A percentile compares a stretch with the other conserved stretches of the same genome.
These are phyloP conservation scores for Lutjanus erythropterus DNA, from an alignment of 2,113 vertebrate species.

Conservation along the genomic window DNA sequence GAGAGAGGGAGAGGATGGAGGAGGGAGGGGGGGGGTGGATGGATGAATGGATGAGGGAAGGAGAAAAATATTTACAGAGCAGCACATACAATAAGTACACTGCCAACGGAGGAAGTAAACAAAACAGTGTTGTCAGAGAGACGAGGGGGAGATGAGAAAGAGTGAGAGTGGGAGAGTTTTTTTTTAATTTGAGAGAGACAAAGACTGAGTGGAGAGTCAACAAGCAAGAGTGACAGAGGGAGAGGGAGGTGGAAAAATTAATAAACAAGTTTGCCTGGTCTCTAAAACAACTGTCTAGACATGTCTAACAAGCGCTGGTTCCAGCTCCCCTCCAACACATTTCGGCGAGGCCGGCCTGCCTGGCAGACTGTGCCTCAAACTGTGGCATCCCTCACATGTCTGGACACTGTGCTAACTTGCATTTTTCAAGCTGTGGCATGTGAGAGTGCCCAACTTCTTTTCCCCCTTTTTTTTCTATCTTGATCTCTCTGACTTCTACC, in stretches of 20 bases:
- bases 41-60: conserved; percentile 66
- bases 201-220: conserved; percentile 38
- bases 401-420: conserved; percentile 48
- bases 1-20: conserved; percentile 55
- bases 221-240: conserved; percentile 28
- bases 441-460: conserved; percentile 27
- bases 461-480: not conserved
- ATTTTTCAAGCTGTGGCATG: conserved; percentile 68
- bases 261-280: conserved; percentile 73
- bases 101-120: conserved; percentile 57
- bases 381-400: conserved; percentile 56
- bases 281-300: conserved; percentile 76
- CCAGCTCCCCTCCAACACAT: conserved; percentile 18
- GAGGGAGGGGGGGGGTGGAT: conserved; percentile 34
- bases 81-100: conserved; percentile 44
- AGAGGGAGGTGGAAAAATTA: conserved; percentile 45
- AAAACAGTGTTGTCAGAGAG: conserved; percentile 66
- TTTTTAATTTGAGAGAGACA: conserved; percentile 38
- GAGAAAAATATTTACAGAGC: conserved; percentile 75
- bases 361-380: conserved; percentile 37
- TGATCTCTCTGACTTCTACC: conserved; percentile 30
- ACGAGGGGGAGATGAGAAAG: conserved; percentile 36
- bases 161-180: conserved; percentile 32
- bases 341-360: conserved; percentile 18
- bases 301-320: conserved; percentile 49